Conservation (phyloP, 2,113 vertebrate genomes). For the Misgurnus anguillicaudatus region DNA sequence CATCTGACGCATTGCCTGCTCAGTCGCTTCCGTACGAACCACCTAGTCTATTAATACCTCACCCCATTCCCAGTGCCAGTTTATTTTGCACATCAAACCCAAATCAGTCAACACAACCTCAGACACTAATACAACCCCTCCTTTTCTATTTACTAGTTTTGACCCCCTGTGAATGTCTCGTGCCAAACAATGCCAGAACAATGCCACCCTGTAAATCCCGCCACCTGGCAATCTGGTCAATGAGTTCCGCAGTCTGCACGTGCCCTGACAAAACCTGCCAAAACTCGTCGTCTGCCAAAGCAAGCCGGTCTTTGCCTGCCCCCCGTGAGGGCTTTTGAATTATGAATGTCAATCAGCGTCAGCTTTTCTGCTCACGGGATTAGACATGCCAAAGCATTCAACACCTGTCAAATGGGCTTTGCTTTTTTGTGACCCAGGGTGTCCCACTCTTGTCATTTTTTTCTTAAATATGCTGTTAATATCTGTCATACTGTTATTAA, state of each 20-base stretch:
- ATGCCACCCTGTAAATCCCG: slow-evolving; percentile 48
- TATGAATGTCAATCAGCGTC: slow-evolving; percentile 74
- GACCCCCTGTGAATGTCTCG: slow-evolving; percentile 61
- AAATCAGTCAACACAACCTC: slow-evolving; percentile 18
- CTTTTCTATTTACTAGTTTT: slow-evolving; percentile 30
- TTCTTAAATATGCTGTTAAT: background rate
- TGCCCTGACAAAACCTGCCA: slow-evolving; percentile 43
- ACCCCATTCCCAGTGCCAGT: slow-evolving; percentile 18
- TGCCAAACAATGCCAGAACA: slow-evolving; percentile 68
- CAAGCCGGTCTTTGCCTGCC: slow-evolving; percentile 37
- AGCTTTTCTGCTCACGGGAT: slow-evolving; percentile 63
- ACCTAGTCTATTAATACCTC: slow-evolving; percentile 67
- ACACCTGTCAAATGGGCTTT: slow-evolving; percentile 70
- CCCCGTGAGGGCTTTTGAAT: slow-evolving; percentile 65
- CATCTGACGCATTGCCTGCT: slow-evolving; percentile 61
- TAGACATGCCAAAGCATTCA: slow-evolving; percentile 69
- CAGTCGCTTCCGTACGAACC: slow-evolving; percentile 64
- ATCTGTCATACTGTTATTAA: background rate
- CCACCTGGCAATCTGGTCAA: slow-evolving; percentile 54
- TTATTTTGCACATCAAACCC: slow-evolving; percentile 37
- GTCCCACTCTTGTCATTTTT: slow-evolving; percentile 3
- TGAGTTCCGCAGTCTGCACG: slow-evolving; percentile 31
- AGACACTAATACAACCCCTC: slow-evolving; percentile 39
- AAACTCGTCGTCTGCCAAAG: slow-evolving; percentile 58
- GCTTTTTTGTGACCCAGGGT: slow-evolving; percentile 27